phyloP scores from a whole-genome alignment of 2,113 vertebrate species.

The Mesembrinibis cayennensis region DNA sequence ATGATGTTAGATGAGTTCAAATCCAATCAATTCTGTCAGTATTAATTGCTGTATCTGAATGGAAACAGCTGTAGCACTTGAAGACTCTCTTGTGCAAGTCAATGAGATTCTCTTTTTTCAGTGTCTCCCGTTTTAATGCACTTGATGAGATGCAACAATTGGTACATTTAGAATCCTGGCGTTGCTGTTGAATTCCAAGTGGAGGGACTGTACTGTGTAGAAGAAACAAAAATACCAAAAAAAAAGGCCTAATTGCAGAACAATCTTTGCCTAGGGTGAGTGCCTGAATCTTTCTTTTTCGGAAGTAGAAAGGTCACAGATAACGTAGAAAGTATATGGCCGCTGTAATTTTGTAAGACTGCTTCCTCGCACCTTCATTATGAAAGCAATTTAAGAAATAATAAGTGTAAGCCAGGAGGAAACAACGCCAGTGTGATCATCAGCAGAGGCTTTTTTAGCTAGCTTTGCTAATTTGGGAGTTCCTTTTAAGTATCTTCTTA shows the following conservation, averaged over 20 bases:
- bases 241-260: background rate
- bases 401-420: background rate
- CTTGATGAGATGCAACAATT: constrained; percentile 18
- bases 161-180: background rate
- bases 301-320: background rate
- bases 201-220: background rate
- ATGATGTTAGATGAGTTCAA: constrained; percentile 36
- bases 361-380: background rate
- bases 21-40: constrained; percentile 28
- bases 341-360: background rate
- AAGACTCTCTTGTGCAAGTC: constrained; percentile 22
- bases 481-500: background rate
- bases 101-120: constrained; percentile 15
- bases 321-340: background rate
- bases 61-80: constrained; percentile 53
- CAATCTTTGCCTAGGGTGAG: background rate
- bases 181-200: background rate
- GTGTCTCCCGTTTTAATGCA: background rate
- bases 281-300: background rate
- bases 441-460: background rate
- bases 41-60: constrained; percentile 46
- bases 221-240: background rate
- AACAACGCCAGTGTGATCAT: background rate
- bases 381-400: background rate
- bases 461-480: background rate